These are phyloP conservation scores for Nymphalis io DNA, from an alignment of 1,140 invertebrate genomes.

Conservation along the genomic window DNA sequence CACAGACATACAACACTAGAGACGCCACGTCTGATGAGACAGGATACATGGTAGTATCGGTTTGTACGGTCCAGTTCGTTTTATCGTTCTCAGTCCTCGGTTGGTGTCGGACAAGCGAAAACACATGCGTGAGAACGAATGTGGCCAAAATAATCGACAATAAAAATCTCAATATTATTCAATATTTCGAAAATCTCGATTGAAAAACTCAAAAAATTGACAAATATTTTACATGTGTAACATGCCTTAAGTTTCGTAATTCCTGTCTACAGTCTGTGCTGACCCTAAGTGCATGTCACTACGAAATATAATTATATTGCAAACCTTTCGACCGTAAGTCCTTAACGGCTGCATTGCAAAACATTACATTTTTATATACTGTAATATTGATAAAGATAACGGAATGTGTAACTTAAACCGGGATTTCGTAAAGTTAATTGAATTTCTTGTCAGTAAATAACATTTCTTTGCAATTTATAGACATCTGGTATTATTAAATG, in stretches of 20 bases:
- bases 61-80: not conserved
- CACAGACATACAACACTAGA: constrained; percentile 31
- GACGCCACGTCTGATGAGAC: not conserved
- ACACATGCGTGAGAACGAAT: constrained; percentile 2
- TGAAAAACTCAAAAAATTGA: too few species aligned
- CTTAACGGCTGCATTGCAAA: constrained; percentile 75
- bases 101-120: not conserved
- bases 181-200: too few species aligned
- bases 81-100: not conserved
- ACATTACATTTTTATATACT: constrained; percentile 40
- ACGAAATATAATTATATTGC: constrained; percentile 61
- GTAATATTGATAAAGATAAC: constrained; percentile 6
- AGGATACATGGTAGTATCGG: not conserved
- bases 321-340: constrained; percentile 76
- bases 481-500: not conserved
- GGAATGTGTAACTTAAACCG: not conserved
- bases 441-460: not conserved
- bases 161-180: too few species aligned
- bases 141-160: not conserved
- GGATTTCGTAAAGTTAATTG: not conserved
- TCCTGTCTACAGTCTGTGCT: constrained; percentile 23
- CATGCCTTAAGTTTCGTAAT: not conserved
- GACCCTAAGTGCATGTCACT: constrained; percentile 53
- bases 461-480: not conserved
- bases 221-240: not conserved